Evolutionary conservation across 2,888 invertebrate species (phyloP).

Genomic region (Cheilosia grossa): DNA sequence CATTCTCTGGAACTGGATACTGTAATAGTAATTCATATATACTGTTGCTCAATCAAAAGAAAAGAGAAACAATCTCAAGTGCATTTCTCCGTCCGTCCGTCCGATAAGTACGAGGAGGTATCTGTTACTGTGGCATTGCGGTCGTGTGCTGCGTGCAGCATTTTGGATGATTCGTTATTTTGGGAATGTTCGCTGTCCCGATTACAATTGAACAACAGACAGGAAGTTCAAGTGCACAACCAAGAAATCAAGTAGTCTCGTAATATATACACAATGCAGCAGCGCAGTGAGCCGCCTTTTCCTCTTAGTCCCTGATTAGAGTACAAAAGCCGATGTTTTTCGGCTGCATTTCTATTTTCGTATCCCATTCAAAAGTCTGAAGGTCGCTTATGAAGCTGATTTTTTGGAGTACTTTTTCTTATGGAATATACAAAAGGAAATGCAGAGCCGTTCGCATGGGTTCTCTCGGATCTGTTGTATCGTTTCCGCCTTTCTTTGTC

Average conservation of each 20-base stretch:
- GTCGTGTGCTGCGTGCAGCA: constrained; percentile 11
- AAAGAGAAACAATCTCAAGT: constrained; percentile 54
- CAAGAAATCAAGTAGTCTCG: constrained; percentile 4
- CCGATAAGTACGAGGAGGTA: constrained; percentile 53
- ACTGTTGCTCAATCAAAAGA: constrained; percentile 38
- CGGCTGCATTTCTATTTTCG: constrained; percentile 36
- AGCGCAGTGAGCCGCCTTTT: constrained; percentile 24
- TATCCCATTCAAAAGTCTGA: constrained; percentile 39
- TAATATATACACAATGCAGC: constrained; percentile 6
- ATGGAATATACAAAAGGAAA: constrained; percentile 14
- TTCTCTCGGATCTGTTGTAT: neutral
- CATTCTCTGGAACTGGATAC: neutral
- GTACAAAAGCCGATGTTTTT: constrained; percentile 9
- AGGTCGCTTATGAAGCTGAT: constrained; percentile 46
- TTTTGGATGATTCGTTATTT: constrained; percentile 41
- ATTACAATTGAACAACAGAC: constrained; percentile 62
- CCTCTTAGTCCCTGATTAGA: constrained; percentile 54
- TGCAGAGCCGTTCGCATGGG: constrained; percentile 4
- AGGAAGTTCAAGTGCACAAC: constrained; percentile 71
- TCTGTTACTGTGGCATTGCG: constrained; percentile 25
- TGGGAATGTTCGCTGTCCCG: constrained; percentile 42
- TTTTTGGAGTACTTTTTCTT: constrained; percentile 5
- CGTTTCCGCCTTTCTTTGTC: constrained; percentile 61
- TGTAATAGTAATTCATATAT: constrained; percentile 13
- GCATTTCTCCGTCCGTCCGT: constrained; percentile 18